Percentiles rank a stretch among this genome's conserved stretches.
Conservation (phyloP, 2,797 vertebrate genomes). For the Molossus molossus region DNA sequence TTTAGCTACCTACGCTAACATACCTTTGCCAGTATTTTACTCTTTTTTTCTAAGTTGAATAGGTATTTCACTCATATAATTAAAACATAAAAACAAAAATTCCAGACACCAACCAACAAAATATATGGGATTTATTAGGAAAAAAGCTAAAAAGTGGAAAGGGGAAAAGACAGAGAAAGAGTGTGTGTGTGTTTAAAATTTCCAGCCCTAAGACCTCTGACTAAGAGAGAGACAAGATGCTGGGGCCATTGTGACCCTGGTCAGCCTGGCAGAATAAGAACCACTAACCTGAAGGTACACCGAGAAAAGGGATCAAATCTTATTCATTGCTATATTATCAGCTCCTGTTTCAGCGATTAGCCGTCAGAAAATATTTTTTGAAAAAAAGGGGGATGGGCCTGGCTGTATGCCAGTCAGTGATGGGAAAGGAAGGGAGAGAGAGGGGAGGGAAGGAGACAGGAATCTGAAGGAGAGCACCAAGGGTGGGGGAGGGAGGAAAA, state of each 20-base stretch:
- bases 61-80: not conserved
- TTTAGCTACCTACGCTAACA: not conserved
- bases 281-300: not conserved
- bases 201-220: not conserved
- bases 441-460: not conserved
- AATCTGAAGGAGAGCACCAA: not conserved
- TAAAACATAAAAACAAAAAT: not conserved
- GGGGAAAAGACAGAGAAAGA: not conserved
- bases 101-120: not conserved
- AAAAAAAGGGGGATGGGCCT: not conserved
- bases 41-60: not conserved
- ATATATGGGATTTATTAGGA: not conserved
- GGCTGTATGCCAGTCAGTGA: not conserved
- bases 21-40: not conserved
- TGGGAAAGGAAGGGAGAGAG: too few relatives aligned
- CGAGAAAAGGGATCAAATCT: not conserved
- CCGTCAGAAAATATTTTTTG: not conserved
- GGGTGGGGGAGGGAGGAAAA: not conserved
- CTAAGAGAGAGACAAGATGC: not conserved
- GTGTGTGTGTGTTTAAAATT: too few relatives aligned
- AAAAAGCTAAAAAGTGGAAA: not conserved
- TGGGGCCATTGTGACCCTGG: not conserved
- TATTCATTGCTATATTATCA: not conserved
- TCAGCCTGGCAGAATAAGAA: not conserved
- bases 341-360: not conserved